These are phyloP conservation scores for Crambe crambe DNA, from an alignment of 37 sponge, comb jelly and placozoan genomes.

Conservation along the genomic window DNA sequence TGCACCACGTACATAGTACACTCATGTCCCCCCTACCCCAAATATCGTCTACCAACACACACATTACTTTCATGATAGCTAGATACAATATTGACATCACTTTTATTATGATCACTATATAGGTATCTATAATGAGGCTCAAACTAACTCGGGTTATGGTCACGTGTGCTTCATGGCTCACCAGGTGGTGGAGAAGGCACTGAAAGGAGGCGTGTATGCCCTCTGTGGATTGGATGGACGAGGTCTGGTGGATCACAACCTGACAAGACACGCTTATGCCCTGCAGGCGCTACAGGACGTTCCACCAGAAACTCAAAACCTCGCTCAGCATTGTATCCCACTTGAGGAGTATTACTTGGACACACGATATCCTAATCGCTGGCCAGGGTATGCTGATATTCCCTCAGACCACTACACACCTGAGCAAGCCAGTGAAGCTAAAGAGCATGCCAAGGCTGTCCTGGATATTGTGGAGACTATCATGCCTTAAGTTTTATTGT, in stretches of 20 bases:
- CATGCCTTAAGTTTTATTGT: not conserved
- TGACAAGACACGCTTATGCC: slow-evolving; percentile 27
- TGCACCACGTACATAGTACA: too few relatives aligned
- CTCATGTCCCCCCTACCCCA: too few relatives aligned
- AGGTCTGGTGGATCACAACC: slow-evolving; percentile 20
- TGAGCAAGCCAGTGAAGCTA: slow-evolving; percentile 1
- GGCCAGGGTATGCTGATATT: not conserved
- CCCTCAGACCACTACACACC: slow-evolving; percentile 17
- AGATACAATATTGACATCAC: too few relatives aligned
- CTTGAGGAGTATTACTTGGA: slow-evolving; percentile 46
- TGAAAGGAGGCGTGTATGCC: slow-evolving; percentile 58
- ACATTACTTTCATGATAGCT: too few relatives aligned
- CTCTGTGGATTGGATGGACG: slow-evolving; percentile 44
- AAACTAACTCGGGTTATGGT: not conserved
- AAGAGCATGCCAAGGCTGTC: not conserved
- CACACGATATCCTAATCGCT: slow-evolving; percentile 49
- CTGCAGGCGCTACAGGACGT: not conserved
- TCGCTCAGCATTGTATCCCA: not conserved
- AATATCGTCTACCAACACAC: too few relatives aligned
- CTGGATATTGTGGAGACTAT: slow-evolving; percentile 3
- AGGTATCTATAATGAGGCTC: not conserved
- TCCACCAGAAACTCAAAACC: not conserved
- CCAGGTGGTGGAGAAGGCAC: slow-evolving; percentile 71
- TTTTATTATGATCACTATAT: too few relatives aligned
- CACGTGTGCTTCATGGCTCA: slow-evolving; percentile 69